phyloP scores from a whole-genome alignment of 2,888 invertebrate genomes.

The Polyommatus icarus region DNA sequence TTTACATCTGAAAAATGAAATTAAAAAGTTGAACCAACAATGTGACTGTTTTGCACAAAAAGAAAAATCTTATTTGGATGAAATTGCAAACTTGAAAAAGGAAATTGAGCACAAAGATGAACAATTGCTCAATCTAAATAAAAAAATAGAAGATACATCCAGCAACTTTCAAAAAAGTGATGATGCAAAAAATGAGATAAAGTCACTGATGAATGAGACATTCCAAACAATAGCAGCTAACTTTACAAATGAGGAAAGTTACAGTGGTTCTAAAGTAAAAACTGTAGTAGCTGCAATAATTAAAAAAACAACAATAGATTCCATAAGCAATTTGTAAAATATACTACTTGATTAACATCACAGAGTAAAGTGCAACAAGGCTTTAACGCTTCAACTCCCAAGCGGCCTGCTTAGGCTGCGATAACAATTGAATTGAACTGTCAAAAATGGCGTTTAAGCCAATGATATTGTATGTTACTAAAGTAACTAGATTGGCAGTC shows the following conservation, averaged over 20 bases:
- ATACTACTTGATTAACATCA: too few species aligned
- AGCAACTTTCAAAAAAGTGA: constrained; percentile 34
- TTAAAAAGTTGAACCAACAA: constrained; percentile 43
- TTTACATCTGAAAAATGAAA: constrained; percentile 48
- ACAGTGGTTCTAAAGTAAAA: constrained; percentile 60
- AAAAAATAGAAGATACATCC: constrained; percentile 43
- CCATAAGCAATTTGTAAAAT: constrained; percentile 48
- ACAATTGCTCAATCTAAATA: constrained; percentile 39
- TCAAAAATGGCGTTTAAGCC: too few species aligned
- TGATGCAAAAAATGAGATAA: constrained; percentile 45
- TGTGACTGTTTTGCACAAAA: constrained; percentile 36
- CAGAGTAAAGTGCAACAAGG: too few species aligned
- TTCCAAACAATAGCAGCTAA: constrained; percentile 60
- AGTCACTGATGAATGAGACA: constrained; percentile 69
- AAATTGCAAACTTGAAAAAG: constrained; percentile 48
- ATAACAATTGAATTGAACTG: too few species aligned
- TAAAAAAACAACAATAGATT: constrained; percentile 62
- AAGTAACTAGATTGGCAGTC: too few species aligned
- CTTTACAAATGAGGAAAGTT: constrained; percentile 55
- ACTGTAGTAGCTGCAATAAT: constrained; percentile 59
- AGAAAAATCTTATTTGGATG: constrained; percentile 43
- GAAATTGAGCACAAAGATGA: constrained; percentile 40
- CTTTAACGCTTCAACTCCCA: too few species aligned
- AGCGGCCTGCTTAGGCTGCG: too few species aligned
- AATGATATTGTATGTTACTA: too few species aligned